Base-by-base conservation (phyloP, 2,888 invertebrate genomes). In the Branchipolynoe longqiensis region DNA sequence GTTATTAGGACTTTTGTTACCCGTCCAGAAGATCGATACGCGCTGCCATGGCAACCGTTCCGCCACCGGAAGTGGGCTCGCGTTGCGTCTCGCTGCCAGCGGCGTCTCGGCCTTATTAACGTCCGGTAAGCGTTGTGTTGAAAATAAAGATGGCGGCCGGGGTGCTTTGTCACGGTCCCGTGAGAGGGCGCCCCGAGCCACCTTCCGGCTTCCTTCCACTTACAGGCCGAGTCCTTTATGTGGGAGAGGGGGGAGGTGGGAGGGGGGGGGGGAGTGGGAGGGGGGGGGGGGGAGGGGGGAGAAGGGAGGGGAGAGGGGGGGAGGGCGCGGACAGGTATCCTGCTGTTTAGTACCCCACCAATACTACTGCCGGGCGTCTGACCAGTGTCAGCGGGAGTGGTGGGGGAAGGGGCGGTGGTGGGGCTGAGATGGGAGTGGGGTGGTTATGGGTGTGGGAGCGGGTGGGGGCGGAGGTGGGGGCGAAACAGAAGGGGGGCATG, bases 1-100 rank as follows among this genome's bases (percentile, higher is more conserved):
- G 48, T 78, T 78, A 78, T 78, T 78, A 78, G 78, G 78, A 78
- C 78, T 78, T 78, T 78, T 78, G 78, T 78, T 78, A 54, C 73
- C 73, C 33, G 22, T 31, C 48, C 28, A 25, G 8, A 48, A 48
- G 78, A 78, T 78, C 78, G 54, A 78, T 78, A 78, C 28, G 22
- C 31, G 78, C 31, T 48, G 48, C 48, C 78, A 78, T 78, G 78
- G 78, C 54, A 78, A 78, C 78, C 48, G 78, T 41, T 78, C 48
- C 48, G 41, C 78, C 54, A 31, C 14, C 41, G 78, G 54, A 41
- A 41, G 78, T 3, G 33, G 69, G 8, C 36, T 12, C 3, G 33
- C 12, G 33, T 78, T 6, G 78, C 78, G 6, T 12, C 3, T 3
- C 12, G 33, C 48, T 6, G 78, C 78, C 78, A 18, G 12, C 25